Evolutionary conservation across 2,888 invertebrate genomes (phyloP), one percentile per base, ranked within the genome.

Genomic region (Arctia plantaginis): DNA sequence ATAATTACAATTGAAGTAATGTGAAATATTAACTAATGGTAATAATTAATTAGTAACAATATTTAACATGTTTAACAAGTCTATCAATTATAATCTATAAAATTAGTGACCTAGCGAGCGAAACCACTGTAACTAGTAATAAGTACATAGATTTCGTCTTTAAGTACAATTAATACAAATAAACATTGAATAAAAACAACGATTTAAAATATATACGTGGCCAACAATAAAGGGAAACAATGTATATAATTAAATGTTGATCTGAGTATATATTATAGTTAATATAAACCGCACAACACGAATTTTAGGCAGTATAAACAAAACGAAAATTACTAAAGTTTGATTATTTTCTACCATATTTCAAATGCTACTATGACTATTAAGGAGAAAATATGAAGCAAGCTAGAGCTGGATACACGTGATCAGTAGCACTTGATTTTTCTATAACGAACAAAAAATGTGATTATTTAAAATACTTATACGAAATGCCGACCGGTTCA

Each of bases 391-490:
- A 73, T 70, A 64, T 74, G 35, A 78, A 77, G 79, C 81, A 78
- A 84, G 81, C 85, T 71, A 55, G 75, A 82, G 85, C 83, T 18
- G 73, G 71, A 82, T 71, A 81, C 72, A 51, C 71, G 67, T 71
- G 70, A 74, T 81, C 73, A 75, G 79, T 77, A 84, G 75, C 77
- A 77, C 70, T 82, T 85, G 75, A 77, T 78, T 75, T 76, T 79
- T 41, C 27, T 69, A 73, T 74, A 73, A 70, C 33, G 66, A 71
- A 69, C 66, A 76, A 71, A 77, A 80, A 75, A 73, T 44, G 39
- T 30, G 65, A 74, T 55, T 72, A 69, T 72, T 70, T 69, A 72
- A 69, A 80, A 72, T 79, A 82, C 66, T 74, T 76, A 79, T 59
- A 51, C 70, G 44, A 76, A 79, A 76, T 77, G 82, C 51, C 71